phyloP scores from a whole-genome alignment of 2,888 invertebrate species.

The Callosobruchus maculatus region DNA sequence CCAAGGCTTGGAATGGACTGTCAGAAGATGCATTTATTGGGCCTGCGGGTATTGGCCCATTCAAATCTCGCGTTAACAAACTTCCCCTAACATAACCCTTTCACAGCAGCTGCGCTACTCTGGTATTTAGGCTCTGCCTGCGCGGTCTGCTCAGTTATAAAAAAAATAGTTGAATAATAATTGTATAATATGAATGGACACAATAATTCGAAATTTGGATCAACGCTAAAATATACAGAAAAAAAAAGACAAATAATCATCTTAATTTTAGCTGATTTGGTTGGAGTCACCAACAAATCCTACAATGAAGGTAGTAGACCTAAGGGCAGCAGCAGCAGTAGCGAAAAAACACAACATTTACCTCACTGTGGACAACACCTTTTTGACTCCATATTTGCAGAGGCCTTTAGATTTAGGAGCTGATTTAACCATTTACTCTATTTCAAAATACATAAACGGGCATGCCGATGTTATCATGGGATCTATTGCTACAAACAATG shows the following conservation, averaged over 20 bases:
- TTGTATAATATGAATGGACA: too few relatives aligned
- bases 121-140: too few relatives aligned
- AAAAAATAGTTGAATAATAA: too few relatives aligned
- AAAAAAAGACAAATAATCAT: background rate
- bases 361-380: constrained; percentile 90
- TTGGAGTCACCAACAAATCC: constrained; percentile 97
- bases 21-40: too few relatives aligned
- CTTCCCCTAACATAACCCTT: too few relatives aligned
- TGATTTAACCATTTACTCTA: constrained; percentile 85
- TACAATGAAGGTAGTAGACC: constrained; percentile 83
- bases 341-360: constrained; percentile 61
- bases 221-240: too few relatives aligned
- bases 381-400: constrained; percentile 88
- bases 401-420: constrained; percentile 87
- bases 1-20: too few relatives aligned
- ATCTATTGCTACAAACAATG: constrained; percentile 70
- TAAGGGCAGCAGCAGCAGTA: constrained; percentile 64
- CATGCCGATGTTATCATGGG: constrained; percentile 98
- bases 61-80: too few relatives aligned
- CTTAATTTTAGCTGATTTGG: constrained; percentile 72
- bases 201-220: too few relatives aligned
- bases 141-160: too few relatives aligned
- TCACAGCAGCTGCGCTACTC: too few relatives aligned
- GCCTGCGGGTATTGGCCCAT: too few relatives aligned
- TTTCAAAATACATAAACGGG: constrained; percentile 98